Evolutionary conservation across 2,888 invertebrate genomes (phyloP), one percentile per base, ranked within the genome.

Genomic region (Thyatira batis): DNA sequence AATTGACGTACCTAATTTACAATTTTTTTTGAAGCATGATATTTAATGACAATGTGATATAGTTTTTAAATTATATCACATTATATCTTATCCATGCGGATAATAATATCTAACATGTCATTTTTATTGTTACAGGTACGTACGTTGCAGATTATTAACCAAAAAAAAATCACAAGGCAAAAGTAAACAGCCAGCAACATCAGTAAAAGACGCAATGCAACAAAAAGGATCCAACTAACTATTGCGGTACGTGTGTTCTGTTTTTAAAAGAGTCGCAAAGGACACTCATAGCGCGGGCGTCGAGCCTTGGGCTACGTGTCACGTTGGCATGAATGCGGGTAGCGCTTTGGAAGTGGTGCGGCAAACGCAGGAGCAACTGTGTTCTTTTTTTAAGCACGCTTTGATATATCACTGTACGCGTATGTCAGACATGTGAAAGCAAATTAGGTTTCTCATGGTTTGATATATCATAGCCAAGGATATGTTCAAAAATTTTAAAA

Each of bases 231-330:
- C 45, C 52, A 50, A 25, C 43, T 28, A n/a, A 45, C 57, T 53
- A 56, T 58, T 60, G 57, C 54, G 50, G 59, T 46, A 65, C 61
- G 61, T 58, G 51, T 63, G 69, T 55, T 67, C 54, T 63, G 54
- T 52, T 66, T 54, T 57, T 33, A 60, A 59, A 61, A 51, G 58
- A 50, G 55, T 55, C 43, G 72, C 61, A 75, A 71, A 76, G 73
- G 70, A 75, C 69, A 59, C 72, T 73, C 62, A 53, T 54, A 61
- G 48, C 17, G 48, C 13, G 17, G 20, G 27, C 17, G 51, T 57
- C 55, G 44, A 58, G 69, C 77, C 67, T 39, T 43, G 23, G 74
- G 78, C 70, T 59, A 65, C 52, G 52, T 51, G 58, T 50, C 56
- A 30, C n/a, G 33, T 17, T 46, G 45, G 20, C 59, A 39, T 49